A percentile compares a stretch with the other conserved stretches of the same genome.
Conservation (phyloP, 2,888 invertebrate genomes). For the Mantis religiosa region DNA sequence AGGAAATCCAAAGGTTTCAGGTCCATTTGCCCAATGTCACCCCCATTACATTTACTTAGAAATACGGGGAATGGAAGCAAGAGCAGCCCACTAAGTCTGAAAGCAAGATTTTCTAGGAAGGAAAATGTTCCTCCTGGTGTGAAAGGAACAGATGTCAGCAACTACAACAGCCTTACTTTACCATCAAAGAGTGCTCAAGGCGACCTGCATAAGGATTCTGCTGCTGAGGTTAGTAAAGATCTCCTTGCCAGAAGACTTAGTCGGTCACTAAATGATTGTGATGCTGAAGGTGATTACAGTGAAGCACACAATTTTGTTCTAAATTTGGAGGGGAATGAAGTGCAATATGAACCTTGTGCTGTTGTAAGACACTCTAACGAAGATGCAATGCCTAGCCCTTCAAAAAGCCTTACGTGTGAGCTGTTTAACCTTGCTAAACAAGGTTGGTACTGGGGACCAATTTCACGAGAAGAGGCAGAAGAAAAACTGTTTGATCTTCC, state of each 20-base stretch:
- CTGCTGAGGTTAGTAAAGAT: not conserved
- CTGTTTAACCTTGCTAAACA: slow-evolving; percentile 30
- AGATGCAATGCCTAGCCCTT: slow-evolving; percentile 5
- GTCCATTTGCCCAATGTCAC: slow-evolving; percentile 6
- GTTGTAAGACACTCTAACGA: not conserved
- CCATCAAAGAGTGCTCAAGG: not conserved
- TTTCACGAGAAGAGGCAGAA: slow-evolving; percentile 68
- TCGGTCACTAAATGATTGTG: not conserved
- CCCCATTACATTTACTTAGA: slow-evolving; percentile 18
- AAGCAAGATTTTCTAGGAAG: not conserved
- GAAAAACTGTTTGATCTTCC: slow-evolving; percentile 62
- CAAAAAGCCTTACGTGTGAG: slow-evolving; percentile 28
- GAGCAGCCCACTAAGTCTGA: not conserved
- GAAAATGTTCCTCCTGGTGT: not conserved
- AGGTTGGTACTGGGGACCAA: slow-evolving; percentile 81
- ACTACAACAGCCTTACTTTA: not conserved
- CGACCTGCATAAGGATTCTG: not conserved
- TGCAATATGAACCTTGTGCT: slow-evolving; percentile 10
- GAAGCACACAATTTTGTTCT: slow-evolving; percentile 5
- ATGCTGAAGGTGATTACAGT: not conserved
- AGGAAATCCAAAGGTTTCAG: slow-evolving; percentile 12
- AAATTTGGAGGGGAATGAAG: not conserved
- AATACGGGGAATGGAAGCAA: not conserved
- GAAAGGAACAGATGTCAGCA: not conserved
- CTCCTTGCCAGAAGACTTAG: not conserved